Evolutionary conservation across 1,140 invertebrate genomes (phyloP), one percentile per base, ranked within the genome.

Genomic region (Papilio helenus): DNA sequence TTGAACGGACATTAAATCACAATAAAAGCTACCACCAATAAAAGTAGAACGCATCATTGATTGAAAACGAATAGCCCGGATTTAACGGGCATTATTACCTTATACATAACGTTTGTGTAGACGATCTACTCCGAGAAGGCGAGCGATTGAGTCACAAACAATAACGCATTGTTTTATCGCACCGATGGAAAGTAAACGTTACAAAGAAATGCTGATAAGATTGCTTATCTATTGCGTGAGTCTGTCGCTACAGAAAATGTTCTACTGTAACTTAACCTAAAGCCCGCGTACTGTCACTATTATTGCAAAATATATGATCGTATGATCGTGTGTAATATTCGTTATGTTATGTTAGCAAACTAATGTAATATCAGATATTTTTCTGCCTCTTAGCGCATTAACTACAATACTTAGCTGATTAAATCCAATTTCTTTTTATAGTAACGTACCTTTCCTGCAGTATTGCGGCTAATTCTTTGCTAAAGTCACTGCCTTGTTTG

Each of bases 401-500:
- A 46, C 12, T 46, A 14, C 12, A 46, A 46, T 46, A 46, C 3
- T 46, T 46, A 46, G 12, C 44, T 14, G 12, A 51, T 51, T 51
- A 5, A n/a, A 61, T 61, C 1, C 20, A 9, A 61, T 26, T 61
- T 61, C 10, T 7, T 44, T 44, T 9, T 44, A 9, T 44, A 71
- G 46, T 20, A 16, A 76, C 73, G 79, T 26, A 98, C 98, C 98
- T 97, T 95, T 99, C 98, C 93, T 98, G 97, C 79, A 99, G 94
- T 84, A 99, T 98, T 55, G 96, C 94, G 1, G 98, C 96, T 34
- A 99, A 95, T 88, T 99, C 98, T 90, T 99, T 99, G 94, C 97
- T 98, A 88, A 99, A 98, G 91, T 99, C 98, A 68, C 97, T 97
- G 23, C 98, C 98, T 92, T 98, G 98, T 92, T 99, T 99, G 81